A percentile compares a stretch with the other conserved stretches of the same genome.
Evolutionary conservation across 2,113 vertebrate genomes (phyloP).

Genomic region (Kryptolebias marmoratus): DNA sequence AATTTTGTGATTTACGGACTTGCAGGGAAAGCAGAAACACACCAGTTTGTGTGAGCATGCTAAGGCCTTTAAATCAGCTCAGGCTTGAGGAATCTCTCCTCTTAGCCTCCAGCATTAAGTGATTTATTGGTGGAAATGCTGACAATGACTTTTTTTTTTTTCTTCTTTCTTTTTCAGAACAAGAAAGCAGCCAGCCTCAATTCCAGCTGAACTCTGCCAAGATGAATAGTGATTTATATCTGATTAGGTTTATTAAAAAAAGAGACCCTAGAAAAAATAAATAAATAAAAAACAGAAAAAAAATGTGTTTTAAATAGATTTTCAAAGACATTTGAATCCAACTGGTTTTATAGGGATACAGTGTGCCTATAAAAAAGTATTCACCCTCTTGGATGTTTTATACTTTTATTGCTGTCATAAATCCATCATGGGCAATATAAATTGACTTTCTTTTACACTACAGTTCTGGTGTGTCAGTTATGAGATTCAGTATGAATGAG

Average conservation of each 20-base stretch:
- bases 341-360: background rate
- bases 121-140: slow-evolving; percentile 53
- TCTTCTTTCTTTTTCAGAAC: slow-evolving; percentile 31
- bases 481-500: no score
- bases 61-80: slow-evolving; percentile 27
- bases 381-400: no score
- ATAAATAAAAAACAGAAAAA: background rate
- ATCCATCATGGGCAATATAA: no score
- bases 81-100: slow-evolving; percentile 21
- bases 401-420: no score
- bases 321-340: background rate
- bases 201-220: slow-evolving; percentile 57
- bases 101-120: slow-evolving; percentile 32
- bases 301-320: background rate
- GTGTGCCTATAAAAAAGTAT: no score
- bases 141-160: slow-evolving; percentile 36
- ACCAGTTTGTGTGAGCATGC: slow-evolving; percentile 34
- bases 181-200: slow-evolving; percentile 28
- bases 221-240: slow-evolving; percentile 55
- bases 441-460: no score
- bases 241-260: slow-evolving; percentile 24
- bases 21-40: slow-evolving; percentile 10
- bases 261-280: background rate
- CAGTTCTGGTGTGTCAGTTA: no score
- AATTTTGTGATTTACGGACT: slow-evolving; percentile 17